Base-by-base conservation (phyloP, 2,797 vertebrate species). In the Carapus acus region DNA sequence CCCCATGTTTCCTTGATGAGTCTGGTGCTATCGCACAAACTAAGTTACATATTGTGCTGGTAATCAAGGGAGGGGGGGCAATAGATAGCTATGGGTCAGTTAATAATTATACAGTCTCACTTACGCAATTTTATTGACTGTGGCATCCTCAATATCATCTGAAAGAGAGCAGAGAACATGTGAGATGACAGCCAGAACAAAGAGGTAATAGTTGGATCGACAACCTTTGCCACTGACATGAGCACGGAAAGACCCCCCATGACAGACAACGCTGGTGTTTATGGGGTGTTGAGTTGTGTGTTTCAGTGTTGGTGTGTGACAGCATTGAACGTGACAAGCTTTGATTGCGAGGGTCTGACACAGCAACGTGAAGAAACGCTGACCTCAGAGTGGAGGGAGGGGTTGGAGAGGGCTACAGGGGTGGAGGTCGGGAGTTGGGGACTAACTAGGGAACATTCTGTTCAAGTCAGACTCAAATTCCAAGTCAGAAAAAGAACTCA, bases 71-170 rank as follows among this genome's bases (percentile, higher is more conserved):
- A 66, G 31, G 12, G 33, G 49, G 24, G 48, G 52, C 43, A 49
- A 41, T 55, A 54, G 58, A 55, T 42, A 51, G 36, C 61, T 1
- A 13, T 14, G 33, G 41, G 46, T 63, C 23, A 51, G 65, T 71
- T 62, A 62, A 81, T 74, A 46, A 67, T 76, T 74, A 40, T 0
- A 50, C 23, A 16, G 42, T 40, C 57, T 62, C 40, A 94, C 96
- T 93, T 88, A 98, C 95, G 88, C 90, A 88, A 99, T 98, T 84
- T 92, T 95, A 87, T 98, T 95, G 85, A 96, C 96, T 3, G 91
- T 92, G 52, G 93, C 96, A 69, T 99, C 96, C 86, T 97, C 94
- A 1, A 88, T 81, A 65, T 97, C 91, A 74, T 90, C 96, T 99
- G 80, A 63, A 78, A 74, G 77, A 74, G 22, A 43, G 38, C 67